Base-by-base conservation (phyloP, 2,888 invertebrate species). In the Clostera curtula region DNA sequence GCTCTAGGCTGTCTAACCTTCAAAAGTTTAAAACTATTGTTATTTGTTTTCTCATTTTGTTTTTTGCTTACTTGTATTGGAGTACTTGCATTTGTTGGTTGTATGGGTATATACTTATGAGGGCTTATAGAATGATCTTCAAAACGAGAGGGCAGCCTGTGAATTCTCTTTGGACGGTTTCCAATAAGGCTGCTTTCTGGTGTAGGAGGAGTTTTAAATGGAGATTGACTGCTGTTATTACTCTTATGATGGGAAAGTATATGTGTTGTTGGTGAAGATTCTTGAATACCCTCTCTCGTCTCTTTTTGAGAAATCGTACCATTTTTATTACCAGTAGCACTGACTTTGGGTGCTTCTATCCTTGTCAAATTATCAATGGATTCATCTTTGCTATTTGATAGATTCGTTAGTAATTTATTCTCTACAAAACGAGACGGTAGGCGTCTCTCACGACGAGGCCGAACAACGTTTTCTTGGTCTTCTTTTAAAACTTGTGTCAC, bases 111-210 rank as follows among this genome's bases (percentile, higher is more conserved):
- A 35, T 56, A 67, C 27, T 74, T 75, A 27, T 42, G 59, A 11
- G 79, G 79, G 34, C 79, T 82, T 7, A 72, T 39, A 4, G 63
- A 67, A 42, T 76, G 67, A 9, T 77, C 69, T 18, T 71, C 64
- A 52, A 75, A 74, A 19, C 61, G 67, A 2, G 70, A 70, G 27
- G 82, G 82, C 13, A 82, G 42, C 6, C 67, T 52, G 29, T 66
- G 64, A 16, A 71, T 56, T 34, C 80, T 69, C 39, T 62, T 74
- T 1, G 77, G 76, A 4, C 73, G 55, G 23, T 43, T 57, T 5
- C 39, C 51, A 16, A 66, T 26, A 30, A 75, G 44, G 40, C 64
- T 71, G 19, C 34, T 55, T 18, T 69, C 60, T 21, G 41, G 25
- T 37, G 54, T 50, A 5, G 43, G 38, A 11, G 62, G 57, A n/a